Evolutionary conservation across 1,140 invertebrate genomes (phyloP), one percentile per base, ranked within the genome.

Genomic region (Gerris buenoi): DNA sequence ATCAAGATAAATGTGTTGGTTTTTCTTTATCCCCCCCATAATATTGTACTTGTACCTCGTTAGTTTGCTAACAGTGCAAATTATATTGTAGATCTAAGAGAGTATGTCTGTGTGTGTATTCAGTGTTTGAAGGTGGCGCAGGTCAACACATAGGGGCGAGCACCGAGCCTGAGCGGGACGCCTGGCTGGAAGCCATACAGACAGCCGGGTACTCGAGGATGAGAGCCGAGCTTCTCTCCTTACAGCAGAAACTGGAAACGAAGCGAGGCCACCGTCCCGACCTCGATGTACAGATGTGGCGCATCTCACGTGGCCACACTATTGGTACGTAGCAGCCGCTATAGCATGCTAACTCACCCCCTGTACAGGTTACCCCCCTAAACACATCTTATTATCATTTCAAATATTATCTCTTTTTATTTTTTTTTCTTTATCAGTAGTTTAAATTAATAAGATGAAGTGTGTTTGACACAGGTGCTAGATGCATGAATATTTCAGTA

Each of bases 161-260:
- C 33, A 84, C 87, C n/a, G 86, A 91, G 74, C 80, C 82, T 29
- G 93, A 96, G 68, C 81, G 95, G 23, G 87, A 89, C 70, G 80
- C 85, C 62, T 97, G 95, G 95, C 81, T 96, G 67, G 85, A 92
- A 75, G 84, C 86, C 10, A 85, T 97, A 65, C 86, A 92, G 73
- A 79, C 86, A 67, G 90, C 91, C 1, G 92, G 91, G 69, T 94
- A 92, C 78, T 85, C 89, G 63, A 86, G 86, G 70, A 86, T 96
- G 75, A 81, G 88, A 72, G 82, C 85, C 69, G 87, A 93, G 75
- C 80, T 95, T 28, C 77, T 86, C 71, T 82, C 84, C 59, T 74
- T 88, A 27, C 78, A 79, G 69, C 77, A 79, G 68, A 66, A 69
- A 62, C 57, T 76, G 56, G 75, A 76, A 64, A 68, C 70, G 10